Evolutionary conservation across 1,140 invertebrate genomes (phyloP).

Genomic region (Drosophila sp.): DNA sequence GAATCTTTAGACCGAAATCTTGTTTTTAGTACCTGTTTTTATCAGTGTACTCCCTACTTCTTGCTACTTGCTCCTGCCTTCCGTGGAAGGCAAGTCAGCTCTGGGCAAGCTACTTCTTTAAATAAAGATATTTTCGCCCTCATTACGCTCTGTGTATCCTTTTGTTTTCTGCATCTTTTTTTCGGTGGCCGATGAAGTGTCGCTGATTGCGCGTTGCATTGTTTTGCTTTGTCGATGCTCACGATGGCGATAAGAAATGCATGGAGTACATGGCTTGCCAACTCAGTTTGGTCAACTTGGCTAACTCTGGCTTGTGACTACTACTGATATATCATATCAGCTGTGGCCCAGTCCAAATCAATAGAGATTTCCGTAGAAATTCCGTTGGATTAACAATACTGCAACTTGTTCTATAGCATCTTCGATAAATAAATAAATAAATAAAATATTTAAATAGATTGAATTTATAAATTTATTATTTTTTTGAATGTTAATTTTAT

Average conservation of each 20-base stretch:
- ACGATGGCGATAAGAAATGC: conserved; percentile 69
- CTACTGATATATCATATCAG: conserved; percentile 61
- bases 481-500: no score
- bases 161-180: conserved; percentile 67
- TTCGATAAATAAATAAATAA: background rate
- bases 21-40: no score
- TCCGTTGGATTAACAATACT: background rate
- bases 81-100: conserved; percentile 58
- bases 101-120: conserved; percentile 49
- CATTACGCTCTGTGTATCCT: conserved; percentile 79
- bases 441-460: background rate
- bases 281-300: conserved; percentile 58
- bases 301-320: conserved; percentile 21
- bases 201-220: conserved; percentile 83
- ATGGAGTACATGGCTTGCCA: conserved; percentile 42
- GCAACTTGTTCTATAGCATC: no score
- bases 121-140: conserved; percentile 83
- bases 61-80: conserved; percentile 51
- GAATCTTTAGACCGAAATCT: no score
- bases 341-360: conserved; percentile 25
- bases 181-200: conserved; percentile 77
- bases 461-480: no score
- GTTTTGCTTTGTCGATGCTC: conserved; percentile 68
- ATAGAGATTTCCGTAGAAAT: conserved; percentile 60
- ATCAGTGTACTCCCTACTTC: no score